Percentiles rank a stretch among this genome's conserved stretches.
phyloP scores from a whole-genome alignment of 2,888 invertebrate genomes.

The Microdon myrmicae region DNA sequence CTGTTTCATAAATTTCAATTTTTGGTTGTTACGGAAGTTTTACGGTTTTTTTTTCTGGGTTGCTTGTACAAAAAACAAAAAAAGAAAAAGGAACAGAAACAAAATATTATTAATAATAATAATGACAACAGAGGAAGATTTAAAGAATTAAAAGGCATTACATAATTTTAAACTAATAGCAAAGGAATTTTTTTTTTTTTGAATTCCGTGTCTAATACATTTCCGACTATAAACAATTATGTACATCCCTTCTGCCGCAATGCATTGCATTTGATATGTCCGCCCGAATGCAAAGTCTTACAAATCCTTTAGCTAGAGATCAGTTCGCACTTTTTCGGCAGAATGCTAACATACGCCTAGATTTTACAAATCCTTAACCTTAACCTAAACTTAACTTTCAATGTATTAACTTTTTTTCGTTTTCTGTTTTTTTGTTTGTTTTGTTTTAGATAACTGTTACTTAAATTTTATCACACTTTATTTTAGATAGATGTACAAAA shows the following conservation, averaged over 20 bases:
- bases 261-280: constrained; percentile 33
- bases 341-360: constrained; percentile 31
- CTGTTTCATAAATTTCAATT: too few relatives aligned
- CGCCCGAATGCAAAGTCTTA: constrained; percentile 18
- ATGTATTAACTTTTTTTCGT: constrained; percentile 14
- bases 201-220: background rate
- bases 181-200: constrained; percentile 20
- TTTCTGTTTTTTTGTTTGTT: constrained; percentile 15
- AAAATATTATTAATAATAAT: constrained; percentile 1
- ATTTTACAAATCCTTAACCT: constrained; percentile 43
- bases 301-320: constrained; percentile 21
- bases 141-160: too few relatives aligned
- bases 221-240: constrained; percentile 36
- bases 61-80: background rate
- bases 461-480: constrained; percentile 26
- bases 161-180: constrained; percentile 33
- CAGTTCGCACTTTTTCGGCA: constrained; percentile 22
- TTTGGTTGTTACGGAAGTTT: too few relatives aligned
- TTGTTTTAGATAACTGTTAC: constrained; percentile 42
- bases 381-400: too few relatives aligned
- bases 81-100: constrained; percentile 1
- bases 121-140: too few relatives aligned
- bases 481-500: constrained; percentile 39
- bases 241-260: constrained; percentile 36
- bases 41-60: too few relatives aligned